These are phyloP conservation scores for Drosophila sulfurigaster DNA, from an alignment of 1,140 invertebrate species.

Conservation along the genomic window DNA sequence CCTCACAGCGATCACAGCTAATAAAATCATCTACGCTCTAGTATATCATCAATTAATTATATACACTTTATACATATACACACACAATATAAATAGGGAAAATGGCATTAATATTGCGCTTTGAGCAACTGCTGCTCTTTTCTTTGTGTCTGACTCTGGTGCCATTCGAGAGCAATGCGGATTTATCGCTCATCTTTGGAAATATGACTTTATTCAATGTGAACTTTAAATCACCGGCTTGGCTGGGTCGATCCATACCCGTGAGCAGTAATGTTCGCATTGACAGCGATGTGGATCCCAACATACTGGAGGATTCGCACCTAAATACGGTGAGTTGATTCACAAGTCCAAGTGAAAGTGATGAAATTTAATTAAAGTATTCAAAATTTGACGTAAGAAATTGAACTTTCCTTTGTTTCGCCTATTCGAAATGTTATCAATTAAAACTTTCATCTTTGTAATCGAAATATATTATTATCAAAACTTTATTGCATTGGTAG, in stretches of 20 bases:
- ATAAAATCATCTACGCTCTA: background rate
- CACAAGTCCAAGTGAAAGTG: background rate
- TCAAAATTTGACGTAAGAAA: too few relatives aligned
- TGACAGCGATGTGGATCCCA: slow-evolving; percentile 62
- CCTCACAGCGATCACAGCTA: slow-evolving; percentile 46
- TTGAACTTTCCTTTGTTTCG: too few relatives aligned
- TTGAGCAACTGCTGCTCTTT: slow-evolving; percentile 32
- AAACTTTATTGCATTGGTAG: background rate
- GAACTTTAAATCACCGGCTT: slow-evolving; percentile 51
- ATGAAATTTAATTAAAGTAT: background rate
- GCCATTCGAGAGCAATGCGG: slow-evolving; percentile 27
- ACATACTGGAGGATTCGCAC: slow-evolving; percentile 70
- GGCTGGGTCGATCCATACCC: slow-evolving; percentile 36
- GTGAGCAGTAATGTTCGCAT: slow-evolving; percentile 40
- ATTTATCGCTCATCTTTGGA: slow-evolving; percentile 55
- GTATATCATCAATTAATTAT: background rate
- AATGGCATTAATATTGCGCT: slow-evolving; percentile 34
- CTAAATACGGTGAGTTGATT: slow-evolving; percentile 64
- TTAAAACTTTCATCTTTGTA: background rate
- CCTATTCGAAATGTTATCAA: too few relatives aligned
- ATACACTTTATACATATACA: slow-evolving; percentile 10
- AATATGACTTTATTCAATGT: slow-evolving; percentile 70
- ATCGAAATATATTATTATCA: background rate
- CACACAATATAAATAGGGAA: slow-evolving; percentile 12
- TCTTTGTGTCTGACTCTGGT: slow-evolving; percentile 44